Evolutionary conservation across 1,140 invertebrate species (phyloP).

Genomic region (Aporrectodea caliginosa): DNA sequence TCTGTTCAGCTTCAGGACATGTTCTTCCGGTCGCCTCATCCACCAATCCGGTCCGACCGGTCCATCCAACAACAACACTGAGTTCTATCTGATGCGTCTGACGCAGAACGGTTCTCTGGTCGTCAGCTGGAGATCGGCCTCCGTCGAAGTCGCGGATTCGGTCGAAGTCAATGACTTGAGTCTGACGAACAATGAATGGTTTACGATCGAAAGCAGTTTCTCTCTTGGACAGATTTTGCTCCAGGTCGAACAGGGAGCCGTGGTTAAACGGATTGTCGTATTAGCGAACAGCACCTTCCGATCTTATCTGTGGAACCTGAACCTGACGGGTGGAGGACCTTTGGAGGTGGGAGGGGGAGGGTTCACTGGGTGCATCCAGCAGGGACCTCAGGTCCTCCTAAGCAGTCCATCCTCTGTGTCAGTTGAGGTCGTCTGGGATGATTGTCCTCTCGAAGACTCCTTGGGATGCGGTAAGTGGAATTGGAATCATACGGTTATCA

Average conservation of each 20-base stretch:
- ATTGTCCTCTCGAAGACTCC: slow-evolving; percentile 64
- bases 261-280: slow-evolving; percentile 43
- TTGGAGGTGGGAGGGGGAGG: slow-evolving; percentile 64
- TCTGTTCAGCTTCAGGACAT: slow-evolving; percentile 39
- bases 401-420: slow-evolving; percentile 61
- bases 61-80: no score
- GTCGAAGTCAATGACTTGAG: neutral
- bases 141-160: neutral
- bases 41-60: slow-evolving; percentile 37
- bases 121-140: slow-evolving; percentile 13
- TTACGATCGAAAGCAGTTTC: slow-evolving; percentile 35
- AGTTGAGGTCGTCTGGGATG: slow-evolving; percentile 68
- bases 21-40: slow-evolving; percentile 36
- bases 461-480: slow-evolving; percentile 63
- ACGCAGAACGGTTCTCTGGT: slow-evolving; percentile 27
- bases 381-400: slow-evolving; percentile 76
- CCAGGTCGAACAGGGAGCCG: slow-evolving; percentile 27
- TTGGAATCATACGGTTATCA: neutral
- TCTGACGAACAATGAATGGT: slow-evolving; percentile 36
- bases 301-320: slow-evolving; percentile 56
- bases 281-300: slow-evolving; percentile 74
- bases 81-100: slow-evolving; percentile 33
- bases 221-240: slow-evolving; percentile 32
- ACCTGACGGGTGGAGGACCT: slow-evolving; percentile 62
- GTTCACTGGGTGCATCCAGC: slow-evolving; percentile 75